phyloP scores from a whole-genome alignment of 1,140 invertebrate genomes.

The Hestina assimilis region DNA sequence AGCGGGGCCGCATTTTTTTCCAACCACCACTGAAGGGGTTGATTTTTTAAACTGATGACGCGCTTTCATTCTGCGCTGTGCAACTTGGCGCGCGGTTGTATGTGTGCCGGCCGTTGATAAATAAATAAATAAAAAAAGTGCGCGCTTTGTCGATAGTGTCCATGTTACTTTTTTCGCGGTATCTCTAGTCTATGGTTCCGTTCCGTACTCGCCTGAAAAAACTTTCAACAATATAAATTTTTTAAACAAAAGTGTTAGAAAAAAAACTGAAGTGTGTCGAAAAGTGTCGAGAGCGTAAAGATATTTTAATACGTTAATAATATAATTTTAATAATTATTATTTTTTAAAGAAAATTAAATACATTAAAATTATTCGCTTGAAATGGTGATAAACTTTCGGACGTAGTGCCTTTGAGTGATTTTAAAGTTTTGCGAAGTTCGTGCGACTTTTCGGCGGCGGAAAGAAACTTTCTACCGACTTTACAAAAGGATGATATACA shows the following conservation, averaged over 20 bases:
- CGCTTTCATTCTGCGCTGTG: slow-evolving; percentile 79
- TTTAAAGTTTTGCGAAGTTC: slow-evolving; percentile 49
- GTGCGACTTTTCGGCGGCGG: slow-evolving; percentile 36
- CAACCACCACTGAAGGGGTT: slow-evolving; percentile 75
- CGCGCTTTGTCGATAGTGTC: slow-evolving; percentile 68
- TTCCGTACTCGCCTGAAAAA: slow-evolving; percentile 34
- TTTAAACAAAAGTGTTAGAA: slow-evolving; percentile 36
- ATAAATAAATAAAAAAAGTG: slow-evolving; percentile 70
- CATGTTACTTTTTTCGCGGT: slow-evolving; percentile 59
- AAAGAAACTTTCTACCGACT: slow-evolving; percentile 21
- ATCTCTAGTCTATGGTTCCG: slow-evolving; percentile 53
- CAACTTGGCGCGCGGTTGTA: slow-evolving; percentile 73
- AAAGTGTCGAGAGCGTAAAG: slow-evolving; percentile 15
- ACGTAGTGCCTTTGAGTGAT: slow-evolving; percentile 27
- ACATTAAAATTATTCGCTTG: slow-evolving; percentile 16
- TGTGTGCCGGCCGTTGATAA: slow-evolving; percentile 68
- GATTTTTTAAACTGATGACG: slow-evolving; percentile 81
- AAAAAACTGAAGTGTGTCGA: slow-evolving; percentile 11
- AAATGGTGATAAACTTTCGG: slow-evolving; percentile 24
- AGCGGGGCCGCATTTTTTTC: slow-evolving; percentile 66
- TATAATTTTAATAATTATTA: slow-evolving; percentile 12
- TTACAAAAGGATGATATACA: slow-evolving; percentile 36
- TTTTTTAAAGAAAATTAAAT: slow-evolving; percentile 15
- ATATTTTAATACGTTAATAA: slow-evolving; percentile 19
- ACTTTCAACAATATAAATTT: slow-evolving; percentile 59